These are phyloP conservation scores for Alloscopus bannaensis DNA, from an alignment of 2,888 invertebrate genomes.

Conservation along the genomic window DNA sequence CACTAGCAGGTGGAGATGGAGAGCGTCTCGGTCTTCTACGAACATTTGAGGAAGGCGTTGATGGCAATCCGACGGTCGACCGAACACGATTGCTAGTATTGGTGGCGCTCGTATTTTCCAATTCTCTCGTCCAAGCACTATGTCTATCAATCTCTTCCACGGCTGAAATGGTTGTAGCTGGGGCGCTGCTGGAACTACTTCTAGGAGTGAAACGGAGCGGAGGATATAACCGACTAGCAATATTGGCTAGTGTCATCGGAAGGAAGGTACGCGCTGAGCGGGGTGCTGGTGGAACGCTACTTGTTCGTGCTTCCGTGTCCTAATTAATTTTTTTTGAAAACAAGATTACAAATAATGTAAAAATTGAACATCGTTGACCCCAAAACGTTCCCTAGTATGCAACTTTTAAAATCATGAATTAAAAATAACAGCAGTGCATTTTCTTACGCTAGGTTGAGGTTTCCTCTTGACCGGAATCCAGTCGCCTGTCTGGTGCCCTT, in stretches of 20 bases:
- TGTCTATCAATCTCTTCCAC: slow-evolving; percentile 33
- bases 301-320: slow-evolving; percentile 14
- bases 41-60: slow-evolving; percentile 25
- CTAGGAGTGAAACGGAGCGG: slow-evolving; percentile 53
- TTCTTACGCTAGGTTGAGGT: slow-evolving; percentile 40
- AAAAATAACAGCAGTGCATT: too few species aligned
- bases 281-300: slow-evolving; percentile 50
- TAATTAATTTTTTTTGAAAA: not conserved
- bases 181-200: not conserved
- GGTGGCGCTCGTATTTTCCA: slow-evolving; percentile 1
- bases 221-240: slow-evolving; percentile 69
- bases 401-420: not conserved
- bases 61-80: slow-evolving; percentile 11
- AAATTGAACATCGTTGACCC: not conserved
- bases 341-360: not conserved
- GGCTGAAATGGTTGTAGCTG: slow-evolving; percentile 10
- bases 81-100: slow-evolving; percentile 37
- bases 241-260: slow-evolving; percentile 71
- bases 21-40: slow-evolving; percentile 66
- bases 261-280: slow-evolving; percentile 61
- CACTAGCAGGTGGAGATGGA: slow-evolving; percentile 69
- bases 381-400: too few species aligned
- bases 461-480: slow-evolving; percentile 27
- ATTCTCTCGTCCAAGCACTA: slow-evolving; percentile 27
- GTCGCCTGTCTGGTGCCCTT: slow-evolving; percentile 7